Evolutionary conservation across 2,113 vertebrate genomes (phyloP), one percentile per base, ranked within the genome.

Genomic region (Plotosus lineatus): DNA sequence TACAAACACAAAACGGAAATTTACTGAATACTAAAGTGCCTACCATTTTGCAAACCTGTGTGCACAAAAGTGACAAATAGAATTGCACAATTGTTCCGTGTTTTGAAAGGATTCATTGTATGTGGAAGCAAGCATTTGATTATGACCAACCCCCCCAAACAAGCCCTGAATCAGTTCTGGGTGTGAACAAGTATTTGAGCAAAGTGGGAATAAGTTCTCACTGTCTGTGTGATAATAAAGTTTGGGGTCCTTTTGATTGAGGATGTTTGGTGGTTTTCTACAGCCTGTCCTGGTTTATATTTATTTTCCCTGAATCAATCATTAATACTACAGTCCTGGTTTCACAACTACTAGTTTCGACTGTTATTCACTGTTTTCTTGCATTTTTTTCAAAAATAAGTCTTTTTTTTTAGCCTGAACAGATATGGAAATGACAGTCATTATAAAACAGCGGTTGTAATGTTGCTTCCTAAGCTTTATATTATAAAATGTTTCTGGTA

Each of bases 341-440:
- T 51, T 42, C 42, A 31, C 40, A 7, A 69, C 42, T 23, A 33
- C 5, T 31, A 61, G 33, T 21, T 1, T 65, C 9, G 61, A 17
- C 61, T 12, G 3, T 44, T 44, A 66, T 38, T 46, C 44, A 44
- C n/a, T 33, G 9, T 50, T 1, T 50, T 11, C 46, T 51, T 50
- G 6, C 46, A 12, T 31, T 31, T 48, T 71, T 26, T 21, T 36
- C 23, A 50, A 80, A 76, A 86, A 71, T 9, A 75, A 82, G 71
- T 73, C 78, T 73, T 36, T 68, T 78, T 79, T 74, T 82, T 46
- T 79, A 86, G 53, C 44, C 73, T 77, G 56, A 3, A 26, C 46
- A 28, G 75, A 46, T 28, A 61, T 68, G 61, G 46, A n/a, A 56
- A 46, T 76, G 50, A 82, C 65, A 58, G 51, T 38, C 6, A 38